phyloP scores from a whole-genome alignment of 2,113 vertebrate genomes.

The Chlorodrepanis virens region DNA sequence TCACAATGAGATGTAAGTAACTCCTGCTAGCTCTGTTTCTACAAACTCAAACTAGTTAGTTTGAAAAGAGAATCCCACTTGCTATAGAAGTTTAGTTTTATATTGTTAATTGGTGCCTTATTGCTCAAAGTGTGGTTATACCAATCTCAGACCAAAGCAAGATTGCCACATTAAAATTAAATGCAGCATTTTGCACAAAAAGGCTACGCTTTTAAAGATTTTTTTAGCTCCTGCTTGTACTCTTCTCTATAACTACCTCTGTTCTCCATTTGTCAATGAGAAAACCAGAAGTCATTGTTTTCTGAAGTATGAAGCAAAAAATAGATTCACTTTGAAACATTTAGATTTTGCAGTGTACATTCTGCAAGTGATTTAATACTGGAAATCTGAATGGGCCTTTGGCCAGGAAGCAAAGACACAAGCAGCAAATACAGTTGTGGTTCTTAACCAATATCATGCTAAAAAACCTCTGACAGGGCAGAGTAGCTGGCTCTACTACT shows the following conservation, averaged over 20 bases:
- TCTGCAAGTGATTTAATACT: not conserved
- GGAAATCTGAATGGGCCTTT: not conserved
- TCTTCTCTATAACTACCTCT: not conserved
- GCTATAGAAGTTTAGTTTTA: not conserved
- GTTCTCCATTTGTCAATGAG: not conserved
- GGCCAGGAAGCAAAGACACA: not conserved
- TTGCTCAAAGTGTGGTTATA: not conserved
- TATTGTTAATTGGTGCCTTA: not conserved
- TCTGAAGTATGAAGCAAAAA: not conserved
- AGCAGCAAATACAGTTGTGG: not conserved
- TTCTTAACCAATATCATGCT: not conserved
- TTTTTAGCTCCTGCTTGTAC: not conserved
- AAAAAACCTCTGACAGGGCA: not conserved
- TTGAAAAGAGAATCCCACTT: not conserved
- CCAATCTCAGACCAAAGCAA: not conserved
- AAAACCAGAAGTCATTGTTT: not conserved
- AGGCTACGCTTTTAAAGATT: accelerated
- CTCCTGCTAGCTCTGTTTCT: not conserved
- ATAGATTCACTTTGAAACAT: not conserved
- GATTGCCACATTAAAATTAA: not conserved
- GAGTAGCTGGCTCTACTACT: not conserved
- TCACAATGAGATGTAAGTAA: not conserved
- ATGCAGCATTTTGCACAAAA: not conserved
- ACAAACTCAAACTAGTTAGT: not conserved
- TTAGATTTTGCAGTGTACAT: not conserved